Evolutionary conservation across 2,113 vertebrate species (phyloP), one percentile per base, ranked within the genome.

Genomic region (Ploceus nigricollis): DNA sequence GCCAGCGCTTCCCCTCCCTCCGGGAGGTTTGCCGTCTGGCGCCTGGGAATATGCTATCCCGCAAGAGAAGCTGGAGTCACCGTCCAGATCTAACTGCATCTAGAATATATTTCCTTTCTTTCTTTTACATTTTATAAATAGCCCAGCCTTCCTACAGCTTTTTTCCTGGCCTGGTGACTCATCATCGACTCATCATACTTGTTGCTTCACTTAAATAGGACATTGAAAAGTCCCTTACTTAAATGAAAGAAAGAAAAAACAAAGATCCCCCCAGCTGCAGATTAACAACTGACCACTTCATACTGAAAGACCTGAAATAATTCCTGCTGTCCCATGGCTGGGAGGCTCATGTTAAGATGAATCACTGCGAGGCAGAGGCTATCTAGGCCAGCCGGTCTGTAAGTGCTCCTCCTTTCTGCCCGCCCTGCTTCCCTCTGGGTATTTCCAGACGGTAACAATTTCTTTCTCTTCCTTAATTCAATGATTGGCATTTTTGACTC

Each of bases 111-210:
- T 97, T 97, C 96, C 95, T 97, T 83, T 93, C 88, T 93, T 96
- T 96, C 92, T 97, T 94, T 73, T 69, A n/a, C 6, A 9, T 80
- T 88, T 94, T 90, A 97, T 94, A 94, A 96, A 97, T 96, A 96
- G 94, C 50, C 61, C 39, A 15, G 48, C 33, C 78, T 94, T 95
- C 95, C 94, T 93, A 89, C 72, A 76, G 89, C 81, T 68, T 82
- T 94, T 94, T 95, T 89, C 87, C 93, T 83, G 90, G 54, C 71
- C 48, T 37, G 13, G 70, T 97, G 96, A 97, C 66, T 97, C 96
- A 97, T n/a, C 65, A 50, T 39, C 4, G 25, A 87, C 87, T 95
- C 96, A 92, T 87, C 69, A 12, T 25, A 35, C 53, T 91, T 40
- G 37, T 72, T 87, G 48, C 64, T 84, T 69, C 48, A 24, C 58